phyloP scores from a whole-genome alignment of 2,888 invertebrate species.

The Resseliella maxima region DNA sequence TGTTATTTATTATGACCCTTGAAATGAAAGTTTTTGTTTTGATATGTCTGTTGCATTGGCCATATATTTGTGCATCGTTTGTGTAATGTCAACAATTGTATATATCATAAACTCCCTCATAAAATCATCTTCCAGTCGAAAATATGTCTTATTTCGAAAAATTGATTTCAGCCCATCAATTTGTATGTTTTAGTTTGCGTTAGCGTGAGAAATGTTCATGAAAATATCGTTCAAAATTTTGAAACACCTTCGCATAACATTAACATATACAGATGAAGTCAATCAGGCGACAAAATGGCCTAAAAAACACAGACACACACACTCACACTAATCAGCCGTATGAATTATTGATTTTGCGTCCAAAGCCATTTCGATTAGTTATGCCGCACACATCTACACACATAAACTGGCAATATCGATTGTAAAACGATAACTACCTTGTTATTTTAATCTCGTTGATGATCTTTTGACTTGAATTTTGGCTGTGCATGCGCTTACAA shows the following conservation, averaged over 20 bases:
- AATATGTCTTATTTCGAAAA: not conserved
- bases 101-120: too few relatives aligned
- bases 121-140: not conserved
- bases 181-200: not conserved
- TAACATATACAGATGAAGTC: not conserved
- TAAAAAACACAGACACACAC: not conserved
- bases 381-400: too few relatives aligned
- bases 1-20: not conserved
- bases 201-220: constrained; percentile 7
- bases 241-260: not conserved
- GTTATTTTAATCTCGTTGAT: constrained; percentile 44
- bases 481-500: not conserved
- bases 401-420: constrained; percentile 42
- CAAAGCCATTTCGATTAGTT: constrained; percentile 8
- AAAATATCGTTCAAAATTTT: not conserved
- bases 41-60: not conserved
- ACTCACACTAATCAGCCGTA: not conserved
- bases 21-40: constrained; percentile 12
- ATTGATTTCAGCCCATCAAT: constrained; percentile 15
- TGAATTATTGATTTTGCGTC: not conserved
- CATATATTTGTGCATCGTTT: too few relatives aligned
- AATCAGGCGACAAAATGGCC: not conserved
- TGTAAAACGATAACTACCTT: constrained; percentile 20
- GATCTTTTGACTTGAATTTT: constrained; percentile 37
- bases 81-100: too few relatives aligned